Conservation (phyloP, 2,888 invertebrate species). For the Cerceris ruficornis region DNA sequence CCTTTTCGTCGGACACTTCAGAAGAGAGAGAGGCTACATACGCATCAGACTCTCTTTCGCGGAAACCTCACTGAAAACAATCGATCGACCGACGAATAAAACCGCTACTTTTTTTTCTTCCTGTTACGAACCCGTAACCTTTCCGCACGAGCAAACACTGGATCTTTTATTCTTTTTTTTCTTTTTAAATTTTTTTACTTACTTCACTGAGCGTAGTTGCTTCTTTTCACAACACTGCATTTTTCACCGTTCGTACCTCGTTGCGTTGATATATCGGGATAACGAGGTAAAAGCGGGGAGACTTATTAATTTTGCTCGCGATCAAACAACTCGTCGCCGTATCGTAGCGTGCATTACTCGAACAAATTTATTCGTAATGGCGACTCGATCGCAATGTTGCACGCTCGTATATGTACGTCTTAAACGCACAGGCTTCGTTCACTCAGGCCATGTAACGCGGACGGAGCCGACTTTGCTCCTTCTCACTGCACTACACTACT, state of each 20-base stretch:
- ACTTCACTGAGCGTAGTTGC: conserved; percentile 49
- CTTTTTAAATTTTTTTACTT: neutral
- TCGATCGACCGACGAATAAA: conserved; percentile 35
- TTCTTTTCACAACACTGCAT: conserved; percentile 45
- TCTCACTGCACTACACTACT: conserved; percentile 82
- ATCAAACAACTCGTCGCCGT: conserved; percentile 34
- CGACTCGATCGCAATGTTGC: conserved; percentile 47
- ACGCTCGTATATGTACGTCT: conserved; percentile 55
- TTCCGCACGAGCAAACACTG: conserved; percentile 41
- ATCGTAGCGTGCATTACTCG: conserved; percentile 37
- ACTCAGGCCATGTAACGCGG: conserved; percentile 75
- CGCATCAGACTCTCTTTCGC: conserved; percentile 38
- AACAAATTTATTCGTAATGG: conserved; percentile 27
- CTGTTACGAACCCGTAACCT: conserved; percentile 34
- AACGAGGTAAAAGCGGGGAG: conserved; percentile 37
- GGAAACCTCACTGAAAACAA: conserved; percentile 49
- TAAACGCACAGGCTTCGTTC: conserved; percentile 64
- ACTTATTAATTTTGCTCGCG: conserved; percentile 29
- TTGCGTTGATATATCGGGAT: conserved; percentile 17
- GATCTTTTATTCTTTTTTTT: conserved; percentile 14
- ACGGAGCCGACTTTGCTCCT: conserved; percentile 79
- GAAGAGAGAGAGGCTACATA: conserved; percentile 18
- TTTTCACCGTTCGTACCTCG: conserved; percentile 35
- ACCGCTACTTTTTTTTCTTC: conserved; percentile 47
- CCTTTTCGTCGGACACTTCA: conserved; percentile 24